These are phyloP conservation scores for Dicyrtomina minuta DNA, from an alignment of 2,888 invertebrate species.

Conservation along the genomic window DNA sequence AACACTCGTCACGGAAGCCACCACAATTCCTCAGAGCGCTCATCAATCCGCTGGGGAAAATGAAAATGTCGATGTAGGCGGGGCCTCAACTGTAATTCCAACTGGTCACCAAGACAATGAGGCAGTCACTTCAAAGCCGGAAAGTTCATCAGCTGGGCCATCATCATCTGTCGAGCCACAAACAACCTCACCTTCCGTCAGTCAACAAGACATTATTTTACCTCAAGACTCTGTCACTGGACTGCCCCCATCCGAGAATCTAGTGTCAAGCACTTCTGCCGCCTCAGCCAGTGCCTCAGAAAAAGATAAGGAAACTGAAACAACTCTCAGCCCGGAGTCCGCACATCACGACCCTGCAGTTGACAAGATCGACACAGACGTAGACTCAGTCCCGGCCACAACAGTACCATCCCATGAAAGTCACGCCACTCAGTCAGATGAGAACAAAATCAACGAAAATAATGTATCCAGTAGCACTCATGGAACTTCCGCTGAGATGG, in stretches of 20 bases:
- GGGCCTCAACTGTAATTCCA: conserved; percentile 5
- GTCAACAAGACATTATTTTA: background rate
- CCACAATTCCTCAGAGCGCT: background rate
- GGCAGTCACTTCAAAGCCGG: background rate
- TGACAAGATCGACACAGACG: conserved; percentile 12
- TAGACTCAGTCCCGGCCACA: background rate
- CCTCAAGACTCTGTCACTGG: background rate
- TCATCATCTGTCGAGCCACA: conserved; percentile 1
- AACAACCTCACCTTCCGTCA: background rate
- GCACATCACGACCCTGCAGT: background rate
- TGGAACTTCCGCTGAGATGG: conserved; percentile 13
- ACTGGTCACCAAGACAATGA: background rate
- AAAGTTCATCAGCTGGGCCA: conserved; percentile 11
- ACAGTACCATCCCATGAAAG: background rate
- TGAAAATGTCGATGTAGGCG: background rate
- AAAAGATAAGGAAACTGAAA: conserved; percentile 1
- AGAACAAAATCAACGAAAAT: background rate
- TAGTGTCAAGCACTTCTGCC: conserved; percentile 1
- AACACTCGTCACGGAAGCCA: background rate
- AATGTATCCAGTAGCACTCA: background rate
- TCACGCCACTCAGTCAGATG: background rate
- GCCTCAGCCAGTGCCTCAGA: background rate
- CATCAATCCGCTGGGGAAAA: background rate
- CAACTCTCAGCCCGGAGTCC: background rate
- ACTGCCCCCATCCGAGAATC: background rate